phyloP scores from a whole-genome alignment of 2,888 invertebrate genomes.

The Cryptus viduatorius region DNA sequence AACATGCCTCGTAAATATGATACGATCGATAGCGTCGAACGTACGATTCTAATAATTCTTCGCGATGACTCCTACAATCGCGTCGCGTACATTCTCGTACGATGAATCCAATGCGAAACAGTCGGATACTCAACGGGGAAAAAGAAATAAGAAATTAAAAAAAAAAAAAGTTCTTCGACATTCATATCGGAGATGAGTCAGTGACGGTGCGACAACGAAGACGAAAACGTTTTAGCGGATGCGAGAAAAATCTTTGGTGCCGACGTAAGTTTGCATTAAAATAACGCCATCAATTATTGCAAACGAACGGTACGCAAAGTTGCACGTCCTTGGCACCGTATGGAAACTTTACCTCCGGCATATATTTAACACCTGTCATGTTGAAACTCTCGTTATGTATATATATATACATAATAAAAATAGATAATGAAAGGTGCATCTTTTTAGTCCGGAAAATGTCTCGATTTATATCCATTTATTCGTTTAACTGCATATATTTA shows the following conservation, averaged over 20 bases:
- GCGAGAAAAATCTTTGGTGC: neutral
- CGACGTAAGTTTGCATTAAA: slow-evolving; percentile 34
- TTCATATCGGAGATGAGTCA: slow-evolving; percentile 14
- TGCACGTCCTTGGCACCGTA: slow-evolving; percentile 45
- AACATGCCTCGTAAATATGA: too few species aligned
- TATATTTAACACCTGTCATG: slow-evolving; percentile 14
- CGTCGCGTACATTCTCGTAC: slow-evolving; percentile 8
- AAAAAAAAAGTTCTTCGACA: slow-evolving; percentile 8
- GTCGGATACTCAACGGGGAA: slow-evolving; percentile 24
- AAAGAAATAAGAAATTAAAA: neutral
- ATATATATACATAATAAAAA: neutral
- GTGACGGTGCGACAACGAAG: slow-evolving; percentile 6
- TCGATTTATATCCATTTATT: neutral
- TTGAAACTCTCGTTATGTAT: neutral
- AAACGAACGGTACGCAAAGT: slow-evolving; percentile 38
- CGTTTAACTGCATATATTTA: too few species aligned
- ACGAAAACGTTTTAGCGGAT: neutral
- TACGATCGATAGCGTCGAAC: too few species aligned
- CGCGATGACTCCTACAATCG: slow-evolving; percentile 11
- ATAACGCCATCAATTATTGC: slow-evolving; percentile 42
- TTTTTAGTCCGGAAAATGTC: slow-evolving; percentile 4
- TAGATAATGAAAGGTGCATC: neutral
- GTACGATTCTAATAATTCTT: slow-evolving; percentile 6
- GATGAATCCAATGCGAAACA: slow-evolving; percentile 30
- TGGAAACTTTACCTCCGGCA: slow-evolving; percentile 26